Base-by-base conservation (phyloP, 2,888 invertebrate species). In the Agonopterix subpropinquella region DNA sequence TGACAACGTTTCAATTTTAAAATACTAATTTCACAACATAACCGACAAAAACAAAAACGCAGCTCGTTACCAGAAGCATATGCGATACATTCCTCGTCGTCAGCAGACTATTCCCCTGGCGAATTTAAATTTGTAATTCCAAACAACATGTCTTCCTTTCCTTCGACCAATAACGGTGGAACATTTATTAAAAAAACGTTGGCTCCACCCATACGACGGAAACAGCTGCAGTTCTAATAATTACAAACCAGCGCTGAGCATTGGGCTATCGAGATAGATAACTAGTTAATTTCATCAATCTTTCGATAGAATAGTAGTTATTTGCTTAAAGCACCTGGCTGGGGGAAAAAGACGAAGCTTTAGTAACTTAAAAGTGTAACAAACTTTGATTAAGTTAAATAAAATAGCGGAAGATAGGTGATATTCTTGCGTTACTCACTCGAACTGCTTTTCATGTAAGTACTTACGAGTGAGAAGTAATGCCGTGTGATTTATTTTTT, bases 71-170 rank as follows among this genome's bases (percentile, higher is more conserved):
- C 57, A 69, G 56, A 64, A 80, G 77, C 85, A 87, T 74, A 85
- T 85, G 84, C 74, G 81, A 66, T 70, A 77, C 82, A 82, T 87
- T 85, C 82, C 67, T 74, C 62, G 64, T 73, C 74, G 73, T 79
- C 80, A 77, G 39, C 71, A 64, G 70, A 67, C 64, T 69, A 77
- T 74, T 81, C 81, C 80, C 81, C 74, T 77, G 68, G 80, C 81
- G 78, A 86, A 85, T 87, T 88, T 85, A 80, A 87, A 84, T 82
- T 84, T 82, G 78, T 84, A 84, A 86, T 85, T 79, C 76, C 62
- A 15, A 52, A 65, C 57, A 59, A 58, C 63, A 61, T 69, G 62
- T 70, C 73, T 77, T 70, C 70, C 71, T 74, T 28, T 64, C 64
- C 64, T 44, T 71, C 72, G 58, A 66, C 77, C 84, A 85, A 87